Conservation (phyloP, 2,888 invertebrate species). For the Agrochola litura region DNA sequence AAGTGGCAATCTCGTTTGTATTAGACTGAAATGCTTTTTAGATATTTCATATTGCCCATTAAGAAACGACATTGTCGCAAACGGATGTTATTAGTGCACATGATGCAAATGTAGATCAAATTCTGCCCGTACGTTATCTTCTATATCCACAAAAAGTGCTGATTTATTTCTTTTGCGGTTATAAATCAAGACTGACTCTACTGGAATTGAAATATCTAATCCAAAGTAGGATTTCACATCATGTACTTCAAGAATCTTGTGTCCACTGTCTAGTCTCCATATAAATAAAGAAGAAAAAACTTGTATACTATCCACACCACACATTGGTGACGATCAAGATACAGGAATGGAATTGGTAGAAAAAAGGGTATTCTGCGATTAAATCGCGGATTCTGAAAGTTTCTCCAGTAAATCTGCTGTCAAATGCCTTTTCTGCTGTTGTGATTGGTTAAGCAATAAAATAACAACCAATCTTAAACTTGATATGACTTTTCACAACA, state of each 20-base stretch:
- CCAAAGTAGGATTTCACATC: background rate
- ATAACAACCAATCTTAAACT: background rate
- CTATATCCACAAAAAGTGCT: background rate
- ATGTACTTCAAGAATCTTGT: background rate
- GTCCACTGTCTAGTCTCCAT: background rate
- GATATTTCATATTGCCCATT: background rate
- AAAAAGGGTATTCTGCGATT: background rate
- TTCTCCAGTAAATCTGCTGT: conserved; percentile 26
- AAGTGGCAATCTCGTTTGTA: background rate
- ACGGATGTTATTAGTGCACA: background rate
- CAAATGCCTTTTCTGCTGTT: conserved; percentile 28
- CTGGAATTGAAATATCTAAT: background rate
- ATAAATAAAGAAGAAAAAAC: conserved; percentile 4
- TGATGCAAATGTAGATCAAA: conserved; percentile 16
- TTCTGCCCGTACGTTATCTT: background rate
- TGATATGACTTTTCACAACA: conserved; percentile 15
- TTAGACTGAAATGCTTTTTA: background rate
- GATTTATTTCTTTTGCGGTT: background rate
- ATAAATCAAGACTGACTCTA: background rate
- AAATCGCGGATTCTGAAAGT: conserved; percentile 7
- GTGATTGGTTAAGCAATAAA: conserved; percentile 12
- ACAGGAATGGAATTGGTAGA: conserved; percentile 7
- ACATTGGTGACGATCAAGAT: conserved; percentile 12
- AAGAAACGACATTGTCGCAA: background rate
- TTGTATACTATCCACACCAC: background rate